Base-by-base conservation (phyloP, 1,140 invertebrate genomes). In the Samia ricini region DNA sequence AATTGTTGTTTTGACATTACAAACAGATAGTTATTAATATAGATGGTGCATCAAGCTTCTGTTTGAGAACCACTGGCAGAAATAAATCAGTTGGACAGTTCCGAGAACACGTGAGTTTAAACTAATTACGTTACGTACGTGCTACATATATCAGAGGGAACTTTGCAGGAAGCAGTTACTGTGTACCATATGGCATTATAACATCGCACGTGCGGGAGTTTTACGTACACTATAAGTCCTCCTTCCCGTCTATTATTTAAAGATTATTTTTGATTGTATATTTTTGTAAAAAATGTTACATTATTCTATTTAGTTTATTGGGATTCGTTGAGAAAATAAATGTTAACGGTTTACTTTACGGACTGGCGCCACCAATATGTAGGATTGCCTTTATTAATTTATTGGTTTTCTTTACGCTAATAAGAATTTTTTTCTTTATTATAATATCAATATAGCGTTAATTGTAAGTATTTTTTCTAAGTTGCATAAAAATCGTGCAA, bases 121-220 rank as follows among this genome's bases (percentile, higher is more conserved):
- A 69, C 73, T 74, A 74, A 81, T 81, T 77, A 69, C 61, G 69
- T 68, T 72, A 69, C 61, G 66, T 69, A 77, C 75, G 76, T 76
- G 76, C 66, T 71, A 70, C n/a, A n/a, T 76, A 77, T 15, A 42
- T 76, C 73, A 69, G 42, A 66, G 58, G 64, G 63, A 67, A 62
- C 33, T 58, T 68, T 57, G 70, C 65, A 79, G 74, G 79, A 76
- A 76, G 68, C 66, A 48, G 24, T 51, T 36, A 58, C 50, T 63
- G n/a, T n/a, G n/a, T n/a, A 49, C 51, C 63, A 59, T 49, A 57
- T 64, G 21, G 60, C 48, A 55, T 61, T 64, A 23, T 56, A 56
- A 49, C 50, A n/a, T n/a, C n/a, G 56, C 64, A 65, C 66, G 65
- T 71, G 64, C 60, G 59, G 22, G 22, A 20, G 4, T 42, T 15